These are phyloP conservation scores for Eristalinus sepulchralis DNA, from an alignment of 2,888 invertebrate species.

Conservation along the genomic window DNA sequence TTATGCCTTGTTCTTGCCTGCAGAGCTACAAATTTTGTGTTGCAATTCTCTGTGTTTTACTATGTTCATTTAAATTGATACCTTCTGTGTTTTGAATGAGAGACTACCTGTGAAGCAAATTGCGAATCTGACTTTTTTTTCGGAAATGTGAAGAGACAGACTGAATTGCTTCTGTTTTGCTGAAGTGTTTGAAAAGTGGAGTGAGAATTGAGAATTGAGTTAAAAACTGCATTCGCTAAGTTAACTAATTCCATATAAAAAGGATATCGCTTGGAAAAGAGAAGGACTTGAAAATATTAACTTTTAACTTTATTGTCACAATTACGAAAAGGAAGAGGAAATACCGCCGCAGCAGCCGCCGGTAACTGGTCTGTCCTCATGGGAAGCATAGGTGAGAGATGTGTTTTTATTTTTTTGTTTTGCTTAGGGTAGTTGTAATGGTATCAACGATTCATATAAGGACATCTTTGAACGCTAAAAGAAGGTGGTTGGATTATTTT, in stretches of 20 bases:
- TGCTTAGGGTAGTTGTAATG: neutral
- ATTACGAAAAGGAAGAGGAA: slow-evolving; percentile 9
- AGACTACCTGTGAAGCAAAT: slow-evolving; percentile 12
- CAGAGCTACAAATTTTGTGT: neutral
- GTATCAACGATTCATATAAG: neutral
- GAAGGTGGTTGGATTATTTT: slow-evolving; percentile 39
- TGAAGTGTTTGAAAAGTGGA: slow-evolving; percentile 31
- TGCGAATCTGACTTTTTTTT: neutral
- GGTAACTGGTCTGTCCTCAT: slow-evolving; percentile 41
- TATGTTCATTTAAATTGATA: slow-evolving; percentile 13
- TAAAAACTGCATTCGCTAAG: slow-evolving; percentile 1
- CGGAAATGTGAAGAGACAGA: slow-evolving; percentile 65
- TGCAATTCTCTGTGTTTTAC: neutral
- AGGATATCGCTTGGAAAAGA: slow-evolving; percentile 6
- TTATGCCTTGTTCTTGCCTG: neutral
- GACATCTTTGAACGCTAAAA: neutral
- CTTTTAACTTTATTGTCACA: slow-evolving; percentile 35
- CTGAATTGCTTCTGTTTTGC: slow-evolving; percentile 21
- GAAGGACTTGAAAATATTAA: slow-evolving; percentile 10
- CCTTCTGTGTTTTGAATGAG: neutral
- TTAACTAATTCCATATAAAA: neutral
- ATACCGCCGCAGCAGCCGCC: slow-evolving; percentile 26
- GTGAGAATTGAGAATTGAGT: slow-evolving; percentile 12
- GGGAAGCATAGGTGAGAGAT: slow-evolving; percentile 65
- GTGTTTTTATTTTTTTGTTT: neutral